Base-by-base conservation (phyloP, 2,888 invertebrate genomes). In the Rotaria socialis region DNA sequence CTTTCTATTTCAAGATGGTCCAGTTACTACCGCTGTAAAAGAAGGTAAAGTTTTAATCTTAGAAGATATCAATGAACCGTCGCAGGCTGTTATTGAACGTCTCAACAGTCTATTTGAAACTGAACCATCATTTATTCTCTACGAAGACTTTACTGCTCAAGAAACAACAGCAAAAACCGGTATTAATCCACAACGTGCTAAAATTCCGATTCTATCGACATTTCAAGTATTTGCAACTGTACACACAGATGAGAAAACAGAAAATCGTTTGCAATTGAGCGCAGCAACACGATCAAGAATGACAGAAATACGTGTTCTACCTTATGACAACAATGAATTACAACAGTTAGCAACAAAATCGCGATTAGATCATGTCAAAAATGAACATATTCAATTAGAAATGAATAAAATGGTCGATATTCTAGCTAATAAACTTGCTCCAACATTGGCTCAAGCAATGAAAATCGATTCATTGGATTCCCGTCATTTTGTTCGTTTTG, bases 61-160 rank as follows among this genome's bases (percentile, higher is more conserved):
- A 84, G 84, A 84, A 56, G 84, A 84, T 84, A 27, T 84, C 16
- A 52, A 84, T 56, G 35, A 50, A 22, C 84, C 84, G 56, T 84
- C 84, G 2, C 84, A 84, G 56, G 84, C 84, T n/a, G 84, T 84
- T 22, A 55, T 84, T 7, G 84, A 84, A 84, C 84, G 84, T 35
- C 27, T 84, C 14, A 84, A 84, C 56, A 84, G 84, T 84, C 56
- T 84, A 84, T 55, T 84, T 19, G 84, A 84, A 84, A 84, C 84
- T 56, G 84, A 84, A 55, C 55, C 84, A 27, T 55, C 52, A 27
- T 84, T 84, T 84, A 84, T 24, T 41, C 84, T 84, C 19, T 50
- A 35, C 19, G 84, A 84, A 55, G 84, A 84, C 27, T 50, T 84
- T 50, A 84, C 35, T 55, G 19, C 19, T 24, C 14, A 47, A 41